Percentiles rank a stretch among this genome's conserved stretches.
phyloP scores from a whole-genome alignment of 2,888 invertebrate species.

The Machimus rusticus region DNA sequence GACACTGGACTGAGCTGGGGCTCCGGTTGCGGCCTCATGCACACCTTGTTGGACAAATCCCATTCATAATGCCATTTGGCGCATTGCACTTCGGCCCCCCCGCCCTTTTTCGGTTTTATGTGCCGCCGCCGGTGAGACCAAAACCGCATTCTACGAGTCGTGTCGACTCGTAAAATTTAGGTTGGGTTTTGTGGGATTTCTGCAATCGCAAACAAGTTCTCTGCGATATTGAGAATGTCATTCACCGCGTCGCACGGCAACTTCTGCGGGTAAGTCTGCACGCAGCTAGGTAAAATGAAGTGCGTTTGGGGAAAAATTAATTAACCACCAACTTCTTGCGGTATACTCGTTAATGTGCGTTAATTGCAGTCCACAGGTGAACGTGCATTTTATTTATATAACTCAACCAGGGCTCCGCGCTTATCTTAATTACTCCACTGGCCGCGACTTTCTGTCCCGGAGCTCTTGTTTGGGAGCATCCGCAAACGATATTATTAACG shows the following conservation, averaged over 20 bases:
- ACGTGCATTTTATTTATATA: neutral
- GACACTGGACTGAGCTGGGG: neutral
- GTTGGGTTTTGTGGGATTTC: conserved; percentile 39
- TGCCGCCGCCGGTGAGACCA: neutral
- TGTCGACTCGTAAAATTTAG: conserved; percentile 20
- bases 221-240: conserved; percentile 39
- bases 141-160: conserved; percentile 34
- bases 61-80: conserved; percentile 40
- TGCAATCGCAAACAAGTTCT: conserved; percentile 33
- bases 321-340: neutral
- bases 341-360: neutral
- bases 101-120: neutral
- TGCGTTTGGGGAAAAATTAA: neutral
- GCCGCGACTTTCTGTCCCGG: neutral
- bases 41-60: conserved; percentile 3
- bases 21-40: neutral
- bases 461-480: neutral
- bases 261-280: neutral
- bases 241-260: neutral
- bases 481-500: neutral
- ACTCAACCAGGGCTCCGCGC: neutral
- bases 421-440: neutral
- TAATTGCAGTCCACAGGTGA: neutral
- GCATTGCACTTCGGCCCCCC: neutral
- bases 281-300: neutral